Conservation (phyloP, 2,113 vertebrate genomes). For the Crotalus viridis region DNA sequence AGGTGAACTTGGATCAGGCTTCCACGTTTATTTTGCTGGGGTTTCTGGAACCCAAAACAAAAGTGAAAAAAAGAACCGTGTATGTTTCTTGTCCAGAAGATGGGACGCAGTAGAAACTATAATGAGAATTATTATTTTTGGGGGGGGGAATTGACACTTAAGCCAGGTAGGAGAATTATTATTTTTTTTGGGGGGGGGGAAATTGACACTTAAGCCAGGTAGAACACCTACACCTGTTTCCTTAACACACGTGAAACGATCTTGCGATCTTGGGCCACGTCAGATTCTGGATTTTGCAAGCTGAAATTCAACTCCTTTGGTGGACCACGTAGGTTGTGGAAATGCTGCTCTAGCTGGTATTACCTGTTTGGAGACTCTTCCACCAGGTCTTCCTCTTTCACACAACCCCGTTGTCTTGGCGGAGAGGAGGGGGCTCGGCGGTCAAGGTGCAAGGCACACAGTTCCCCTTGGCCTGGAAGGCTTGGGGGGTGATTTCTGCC, state of each 20-base stretch:
- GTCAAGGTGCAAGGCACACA: too few relatives aligned
- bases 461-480: too few relatives aligned
- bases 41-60: not conserved
- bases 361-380: not conserved
- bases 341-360: not conserved
- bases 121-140: not conserved
- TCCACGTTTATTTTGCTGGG: not conserved
- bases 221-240: not conserved
- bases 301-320: not conserved
- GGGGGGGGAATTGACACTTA: not conserved
- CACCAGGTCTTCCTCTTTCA: not conserved
- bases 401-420: too few relatives aligned
- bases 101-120: not conserved
- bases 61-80: not conserved
- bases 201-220: not conserved
- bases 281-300: not conserved
- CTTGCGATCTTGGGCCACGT: not conserved
- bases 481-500: too few relatives aligned
- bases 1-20: too few relatives aligned
- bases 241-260: not conserved
- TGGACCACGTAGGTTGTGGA: not conserved
- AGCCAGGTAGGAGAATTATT: not conserved
- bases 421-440: too few relatives aligned
- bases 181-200: too few relatives aligned
- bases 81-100: not conserved